These are phyloP conservation scores for Phaenicophaeus curvirostris DNA, from an alignment of 2,797 vertebrate species.

Conservation along the genomic window DNA sequence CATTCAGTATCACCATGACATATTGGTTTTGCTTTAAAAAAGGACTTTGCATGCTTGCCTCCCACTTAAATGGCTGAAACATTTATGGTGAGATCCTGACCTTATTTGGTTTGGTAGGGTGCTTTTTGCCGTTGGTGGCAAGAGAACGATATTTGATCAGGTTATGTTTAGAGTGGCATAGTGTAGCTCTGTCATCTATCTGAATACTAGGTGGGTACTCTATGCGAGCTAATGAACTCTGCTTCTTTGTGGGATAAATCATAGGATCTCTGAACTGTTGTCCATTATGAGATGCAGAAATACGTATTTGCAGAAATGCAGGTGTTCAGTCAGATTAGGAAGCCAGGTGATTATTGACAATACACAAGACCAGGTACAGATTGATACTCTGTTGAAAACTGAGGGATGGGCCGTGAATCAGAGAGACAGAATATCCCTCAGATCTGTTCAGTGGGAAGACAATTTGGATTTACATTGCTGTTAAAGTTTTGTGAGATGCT, in stretches of 20 bases:
- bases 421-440: not conserved
- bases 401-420: not conserved
- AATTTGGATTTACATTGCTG: not conserved
- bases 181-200: not conserved
- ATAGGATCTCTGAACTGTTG: not conserved
- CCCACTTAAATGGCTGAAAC: constrained; percentile 1
- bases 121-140: not conserved
- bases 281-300: not conserved
- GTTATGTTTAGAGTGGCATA: not conserved
- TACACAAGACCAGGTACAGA: not conserved
- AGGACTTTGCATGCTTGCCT: not conserved
- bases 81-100: not conserved
- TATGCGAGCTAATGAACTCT: not conserved
- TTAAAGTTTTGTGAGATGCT: not conserved
- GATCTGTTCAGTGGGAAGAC: not conserved
- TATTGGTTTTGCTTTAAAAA: not conserved
- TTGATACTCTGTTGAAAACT: not conserved
- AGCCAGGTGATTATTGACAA: not conserved
- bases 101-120: not conserved
- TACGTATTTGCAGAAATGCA: not conserved
- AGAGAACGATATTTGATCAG: not conserved
- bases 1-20: not conserved
- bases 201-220: not conserved
- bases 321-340: not conserved
- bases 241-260: not conserved